A percentile compares a stretch with the other conserved stretches of the same genome.
phyloP scores from a whole-genome alignment of 2,113 vertebrate species.

The Oryzias melastigma region DNA sequence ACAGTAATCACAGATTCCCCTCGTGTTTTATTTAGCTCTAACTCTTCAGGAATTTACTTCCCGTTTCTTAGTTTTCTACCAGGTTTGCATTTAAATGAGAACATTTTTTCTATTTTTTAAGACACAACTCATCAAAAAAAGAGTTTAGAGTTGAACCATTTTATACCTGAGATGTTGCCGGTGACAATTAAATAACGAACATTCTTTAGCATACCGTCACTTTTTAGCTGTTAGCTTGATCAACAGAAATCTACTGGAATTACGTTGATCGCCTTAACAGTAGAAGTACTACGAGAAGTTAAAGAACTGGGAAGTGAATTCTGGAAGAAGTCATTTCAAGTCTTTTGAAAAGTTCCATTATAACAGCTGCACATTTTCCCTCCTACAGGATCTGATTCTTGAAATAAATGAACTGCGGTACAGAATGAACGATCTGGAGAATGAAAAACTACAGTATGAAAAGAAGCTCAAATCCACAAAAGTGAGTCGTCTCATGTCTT shows the following conservation, averaged over 20 bases:
- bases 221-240: too few species aligned
- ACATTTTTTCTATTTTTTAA: background rate
- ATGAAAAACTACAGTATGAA: slow-evolving; percentile 89
- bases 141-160: too few species aligned
- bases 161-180: too few species aligned
- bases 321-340: too few species aligned
- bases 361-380: background rate
- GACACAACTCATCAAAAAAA: background rate
- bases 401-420: slow-evolving; percentile 89
- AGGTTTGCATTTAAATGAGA: too few species aligned
- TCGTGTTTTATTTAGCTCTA: slow-evolving; percentile 33
- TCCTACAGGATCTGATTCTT: slow-evolving; percentile 85
- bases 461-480: slow-evolving; percentile 95
- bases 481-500: slow-evolving; percentile 75
- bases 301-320: too few species aligned
- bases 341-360: too few species aligned
- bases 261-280: too few species aligned
- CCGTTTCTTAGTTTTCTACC: background rate
- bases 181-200: background rate
- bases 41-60: slow-evolving; percentile 28
- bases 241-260: too few species aligned
- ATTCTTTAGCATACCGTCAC: background rate
- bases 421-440: slow-evolving; percentile 89
- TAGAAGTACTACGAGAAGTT: too few species aligned
- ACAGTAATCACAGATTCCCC: slow-evolving; percentile 48